Conservation (phyloP, 1,140 invertebrate species). For the Cataglyphis hispanica region DNA sequence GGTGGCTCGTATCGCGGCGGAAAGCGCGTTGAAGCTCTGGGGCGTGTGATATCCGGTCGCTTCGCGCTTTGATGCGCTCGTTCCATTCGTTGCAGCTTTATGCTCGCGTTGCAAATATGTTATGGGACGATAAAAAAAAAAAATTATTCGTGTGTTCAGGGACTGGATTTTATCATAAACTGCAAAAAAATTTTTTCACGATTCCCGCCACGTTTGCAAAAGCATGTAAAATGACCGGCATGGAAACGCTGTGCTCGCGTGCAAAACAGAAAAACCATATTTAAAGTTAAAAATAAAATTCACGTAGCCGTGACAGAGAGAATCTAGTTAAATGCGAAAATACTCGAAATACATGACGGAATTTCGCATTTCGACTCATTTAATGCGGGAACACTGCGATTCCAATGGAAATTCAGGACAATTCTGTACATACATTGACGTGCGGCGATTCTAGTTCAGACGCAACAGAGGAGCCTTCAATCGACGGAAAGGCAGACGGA, state of each 20-base stretch:
- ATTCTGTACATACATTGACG: slow-evolving; percentile 53
- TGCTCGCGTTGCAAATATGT: slow-evolving; percentile 48
- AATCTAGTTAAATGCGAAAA: slow-evolving; percentile 55
- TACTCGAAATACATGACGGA: slow-evolving; percentile 29
- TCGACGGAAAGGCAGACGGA: slow-evolving; percentile 64
- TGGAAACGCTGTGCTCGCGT: slow-evolving; percentile 30
- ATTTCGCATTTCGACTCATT: slow-evolving; percentile 42
- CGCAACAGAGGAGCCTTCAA: slow-evolving; percentile 31
- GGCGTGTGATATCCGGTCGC: slow-evolving; percentile 48
- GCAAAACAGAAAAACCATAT: slow-evolving; percentile 42
- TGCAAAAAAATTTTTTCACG: slow-evolving; percentile 52
- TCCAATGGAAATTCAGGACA: slow-evolving; percentile 30
- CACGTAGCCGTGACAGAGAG: slow-evolving; percentile 29
- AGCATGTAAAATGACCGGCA: slow-evolving; percentile 45
- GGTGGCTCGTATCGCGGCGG: slow-evolving; percentile 27
- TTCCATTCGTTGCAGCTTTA: slow-evolving; percentile 40
- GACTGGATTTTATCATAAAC: slow-evolving; percentile 45
- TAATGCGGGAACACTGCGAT: slow-evolving; percentile 9
- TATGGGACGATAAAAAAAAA: slow-evolving; percentile 18
- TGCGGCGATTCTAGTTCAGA: slow-evolving; percentile 38
- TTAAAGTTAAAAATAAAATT: slow-evolving; percentile 53
- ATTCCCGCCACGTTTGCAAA: slow-evolving; percentile 25
- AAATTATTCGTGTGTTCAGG: neutral
- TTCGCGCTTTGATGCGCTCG: slow-evolving; percentile 58
- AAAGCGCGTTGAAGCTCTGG: slow-evolving; percentile 44